Conservation (phyloP, 2,888 invertebrate species). For the Holacanthella duospinosa region DNA sequence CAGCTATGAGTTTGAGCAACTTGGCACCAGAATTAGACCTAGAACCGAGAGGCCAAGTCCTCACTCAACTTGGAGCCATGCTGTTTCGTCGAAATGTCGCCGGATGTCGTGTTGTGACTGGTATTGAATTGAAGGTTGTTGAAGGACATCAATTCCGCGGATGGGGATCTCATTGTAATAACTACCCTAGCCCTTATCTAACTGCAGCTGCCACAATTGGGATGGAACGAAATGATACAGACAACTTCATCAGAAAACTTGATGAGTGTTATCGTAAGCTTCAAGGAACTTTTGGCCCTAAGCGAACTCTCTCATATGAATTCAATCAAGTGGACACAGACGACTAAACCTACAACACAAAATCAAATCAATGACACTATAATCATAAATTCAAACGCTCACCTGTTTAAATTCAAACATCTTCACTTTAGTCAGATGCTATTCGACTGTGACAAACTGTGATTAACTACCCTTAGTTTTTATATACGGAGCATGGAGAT, state of each 20-base stretch:
- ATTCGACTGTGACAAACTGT: too few relatives aligned
- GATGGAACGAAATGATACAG: conserved; percentile 55
- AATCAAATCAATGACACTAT: too few relatives aligned
- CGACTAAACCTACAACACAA: too few relatives aligned
- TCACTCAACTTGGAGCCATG: conserved; percentile 60
- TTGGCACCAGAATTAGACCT: background rate
- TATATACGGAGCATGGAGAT: too few relatives aligned
- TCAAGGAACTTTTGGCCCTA: too few relatives aligned
- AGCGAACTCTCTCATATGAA: too few relatives aligned
- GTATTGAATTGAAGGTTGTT: conserved; percentile 48
- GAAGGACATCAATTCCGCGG: conserved; percentile 53
- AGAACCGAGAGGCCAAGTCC: conserved; percentile 13
- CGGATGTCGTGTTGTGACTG: conserved; percentile 55
- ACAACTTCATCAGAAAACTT: conserved; percentile 55
- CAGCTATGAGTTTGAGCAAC: background rate
- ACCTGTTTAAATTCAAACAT: too few relatives aligned
- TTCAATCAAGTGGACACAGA: too few relatives aligned
- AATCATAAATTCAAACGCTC: too few relatives aligned
- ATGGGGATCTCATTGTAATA: conserved; percentile 58
- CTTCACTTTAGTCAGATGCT: too few relatives aligned
- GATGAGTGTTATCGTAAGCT: conserved; percentile 50
- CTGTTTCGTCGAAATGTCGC: conserved; percentile 61
- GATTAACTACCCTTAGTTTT: too few relatives aligned
- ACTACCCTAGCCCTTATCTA: conserved; percentile 54
- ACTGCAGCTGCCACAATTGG: conserved; percentile 65